Evolutionary conservation across 2,888 invertebrate genomes (phyloP).

Genomic region (Agrotis exclamationis): DNA sequence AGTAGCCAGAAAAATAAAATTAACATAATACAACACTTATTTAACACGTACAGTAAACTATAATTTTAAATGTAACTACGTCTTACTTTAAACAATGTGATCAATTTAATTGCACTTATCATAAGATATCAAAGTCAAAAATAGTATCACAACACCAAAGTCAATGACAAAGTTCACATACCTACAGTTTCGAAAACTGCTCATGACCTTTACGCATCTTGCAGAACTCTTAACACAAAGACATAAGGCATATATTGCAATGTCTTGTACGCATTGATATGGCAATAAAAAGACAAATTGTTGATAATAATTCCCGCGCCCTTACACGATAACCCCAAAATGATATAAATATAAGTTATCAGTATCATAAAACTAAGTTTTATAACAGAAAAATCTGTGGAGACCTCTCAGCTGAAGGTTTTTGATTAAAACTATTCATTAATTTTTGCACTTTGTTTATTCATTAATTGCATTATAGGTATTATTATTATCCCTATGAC

Average conservation of each 20-base stretch:
- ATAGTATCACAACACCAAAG: constrained; percentile 47
- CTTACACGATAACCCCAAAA: constrained; percentile 53
- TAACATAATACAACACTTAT: not conserved
- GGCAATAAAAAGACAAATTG: constrained; percentile 37
- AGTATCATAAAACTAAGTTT: constrained; percentile 38
- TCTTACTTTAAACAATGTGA: constrained; percentile 5
- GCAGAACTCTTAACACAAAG: not conserved
- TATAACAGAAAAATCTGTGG: constrained; percentile 42
- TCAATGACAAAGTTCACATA: constrained; percentile 52
- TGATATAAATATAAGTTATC: constrained; percentile 36
- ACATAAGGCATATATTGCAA: not conserved
- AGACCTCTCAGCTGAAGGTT: not conserved
- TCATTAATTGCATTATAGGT: not conserved
- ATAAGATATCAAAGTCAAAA: constrained; percentile 29
- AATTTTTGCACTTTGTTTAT: not conserved
- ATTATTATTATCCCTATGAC: no score
- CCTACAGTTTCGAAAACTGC: constrained; percentile 8
- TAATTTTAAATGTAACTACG: constrained; percentile 8
- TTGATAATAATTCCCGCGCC: constrained; percentile 54
- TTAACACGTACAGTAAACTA: not conserved
- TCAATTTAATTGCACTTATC: constrained; percentile 39
- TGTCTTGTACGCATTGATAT: not conserved
- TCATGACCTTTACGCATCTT: not conserved
- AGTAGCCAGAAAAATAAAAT: not conserved
- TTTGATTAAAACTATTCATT: not conserved